phyloP scores from a whole-genome alignment of 2,888 invertebrate species.

The Arge pagana region DNA sequence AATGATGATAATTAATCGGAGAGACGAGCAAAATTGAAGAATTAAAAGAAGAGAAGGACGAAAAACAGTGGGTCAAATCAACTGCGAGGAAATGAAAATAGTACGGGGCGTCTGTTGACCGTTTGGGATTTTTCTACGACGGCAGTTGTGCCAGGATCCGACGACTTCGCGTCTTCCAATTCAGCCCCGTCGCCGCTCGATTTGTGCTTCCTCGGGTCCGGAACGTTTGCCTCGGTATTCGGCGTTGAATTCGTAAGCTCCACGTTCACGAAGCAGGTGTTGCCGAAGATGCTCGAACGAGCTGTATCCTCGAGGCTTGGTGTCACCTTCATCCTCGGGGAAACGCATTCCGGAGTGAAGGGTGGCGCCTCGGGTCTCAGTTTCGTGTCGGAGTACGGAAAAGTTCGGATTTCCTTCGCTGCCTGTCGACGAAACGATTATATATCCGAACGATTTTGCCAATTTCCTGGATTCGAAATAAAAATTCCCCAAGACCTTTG shows the following conservation, averaged over 20 bases:
- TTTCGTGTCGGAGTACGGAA: constrained; percentile 36
- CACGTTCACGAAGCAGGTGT: constrained; percentile 37
- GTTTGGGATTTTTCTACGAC: background rate
- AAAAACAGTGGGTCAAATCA: too few relatives aligned
- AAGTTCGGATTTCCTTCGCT: too few relatives aligned
- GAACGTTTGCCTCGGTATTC: background rate
- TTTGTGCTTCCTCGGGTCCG: background rate
- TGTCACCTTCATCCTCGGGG: constrained; percentile 2
- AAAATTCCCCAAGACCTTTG: constrained; percentile 21
- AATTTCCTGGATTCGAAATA: too few relatives aligned
- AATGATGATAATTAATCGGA: too few relatives aligned
- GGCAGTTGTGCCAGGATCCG: background rate
- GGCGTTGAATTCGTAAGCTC: constrained; percentile 26
- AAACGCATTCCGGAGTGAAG: constrained; percentile 38
- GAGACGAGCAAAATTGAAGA: too few relatives aligned
- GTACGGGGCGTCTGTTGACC: too few relatives aligned
- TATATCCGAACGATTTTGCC: too few relatives aligned
- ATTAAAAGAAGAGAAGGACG: too few relatives aligned
- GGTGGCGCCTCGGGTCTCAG: constrained; percentile 41
- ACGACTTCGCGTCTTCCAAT: background rate
- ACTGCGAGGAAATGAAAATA: too few relatives aligned
- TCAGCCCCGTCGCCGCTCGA: background rate
- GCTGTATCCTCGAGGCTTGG: constrained; percentile 27
- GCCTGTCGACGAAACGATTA: too few relatives aligned
- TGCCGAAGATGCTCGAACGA: too few relatives aligned